Evolutionary conservation across 1,140 invertebrate genomes (phyloP), one percentile per base, ranked within the genome.

Genomic region (Drosophila murphyi): DNA sequence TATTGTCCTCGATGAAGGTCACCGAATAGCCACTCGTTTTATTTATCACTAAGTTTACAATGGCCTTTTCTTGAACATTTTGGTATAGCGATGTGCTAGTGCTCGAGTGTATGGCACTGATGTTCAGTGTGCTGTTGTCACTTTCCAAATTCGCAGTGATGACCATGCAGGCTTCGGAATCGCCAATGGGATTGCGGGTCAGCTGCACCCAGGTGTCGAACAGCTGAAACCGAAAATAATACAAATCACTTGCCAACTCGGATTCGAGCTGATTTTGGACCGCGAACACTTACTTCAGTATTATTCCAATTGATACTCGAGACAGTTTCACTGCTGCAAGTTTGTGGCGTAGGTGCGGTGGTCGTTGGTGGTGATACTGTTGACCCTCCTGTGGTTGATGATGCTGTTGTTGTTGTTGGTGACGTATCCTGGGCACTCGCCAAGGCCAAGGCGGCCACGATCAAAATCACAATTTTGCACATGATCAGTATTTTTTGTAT

Each of bases 401-500:
- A 2, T 20, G 1, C 34, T 34, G 34, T 34, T 34, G 5, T 34
- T 4, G 34, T 0, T 39, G 2, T 8, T 41, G 80, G 67, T 39
- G 35, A 63, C 28, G 41, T 7, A 31, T 71, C 10, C 8, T 50
- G 54, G 45, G 35, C 57, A 6, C 45, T 45, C 5, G 67, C n/a
- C 32, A 69, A 20, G n/a, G 86, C 81, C 80, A 85, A 55, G 12
- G 64, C 32, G 70, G 74, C 83, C 2, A 61, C 12, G 20, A 77
- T 32, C 29, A 74, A 47, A 61, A 88, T 78, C 60, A 83, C 69
- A 78, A 48, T 73, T 52, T 88, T 83, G 54, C 71, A 85, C 85
- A 89, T 89, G 63, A 72, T 83, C 63, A 72, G 59, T 5, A 12
- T 39, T 56, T 39, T 28, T 8, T 61, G 20, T 39, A 5, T 48